Evolutionary conservation across 2,888 invertebrate species (phyloP).

Genomic region (Entomobrya multifasciata): DNA sequence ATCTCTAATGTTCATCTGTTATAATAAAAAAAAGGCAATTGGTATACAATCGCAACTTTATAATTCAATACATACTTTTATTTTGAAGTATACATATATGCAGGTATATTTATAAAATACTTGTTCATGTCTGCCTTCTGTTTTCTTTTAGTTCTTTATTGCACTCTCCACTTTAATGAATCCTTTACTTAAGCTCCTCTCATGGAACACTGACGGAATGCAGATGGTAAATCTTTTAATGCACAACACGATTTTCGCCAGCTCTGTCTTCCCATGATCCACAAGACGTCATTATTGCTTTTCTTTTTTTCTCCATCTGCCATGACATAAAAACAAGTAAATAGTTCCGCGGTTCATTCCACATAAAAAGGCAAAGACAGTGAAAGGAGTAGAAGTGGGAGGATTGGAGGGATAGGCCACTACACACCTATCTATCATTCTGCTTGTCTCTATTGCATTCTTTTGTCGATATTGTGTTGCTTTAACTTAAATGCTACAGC

Average conservation of each 20-base stretch:
- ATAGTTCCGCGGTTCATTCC: neutral
- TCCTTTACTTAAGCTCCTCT: slow-evolving; percentile 58
- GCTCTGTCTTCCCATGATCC: slow-evolving; percentile 62
- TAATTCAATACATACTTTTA: too few relatives aligned
- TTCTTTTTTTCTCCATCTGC: neutral
- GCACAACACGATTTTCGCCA: slow-evolving; percentile 66
- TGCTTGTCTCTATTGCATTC: neutral
- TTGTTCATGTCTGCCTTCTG: neutral
- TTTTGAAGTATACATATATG: neutral
- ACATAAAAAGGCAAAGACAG: slow-evolving; percentile 3
- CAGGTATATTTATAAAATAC: neutral
- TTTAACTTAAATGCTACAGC: too few relatives aligned
- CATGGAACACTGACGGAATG: slow-evolving; percentile 37
- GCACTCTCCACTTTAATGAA: slow-evolving; percentile 64
- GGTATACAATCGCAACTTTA: neutral
- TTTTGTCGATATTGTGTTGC: too few relatives aligned
- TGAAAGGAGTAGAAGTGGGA: neutral
- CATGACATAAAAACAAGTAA: neutral
- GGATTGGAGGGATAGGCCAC: neutral
- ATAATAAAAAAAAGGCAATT: too few relatives aligned
- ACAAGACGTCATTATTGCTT: slow-evolving; percentile 58
- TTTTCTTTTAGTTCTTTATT: slow-evolving; percentile 32
- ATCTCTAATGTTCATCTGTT: neutral
- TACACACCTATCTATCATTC: slow-evolving; percentile 16
- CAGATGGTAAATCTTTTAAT: slow-evolving; percentile 62